Evolutionary conservation across 1,140 invertebrate genomes (phyloP).

Genomic region (Scylla paramamosain): DNA sequence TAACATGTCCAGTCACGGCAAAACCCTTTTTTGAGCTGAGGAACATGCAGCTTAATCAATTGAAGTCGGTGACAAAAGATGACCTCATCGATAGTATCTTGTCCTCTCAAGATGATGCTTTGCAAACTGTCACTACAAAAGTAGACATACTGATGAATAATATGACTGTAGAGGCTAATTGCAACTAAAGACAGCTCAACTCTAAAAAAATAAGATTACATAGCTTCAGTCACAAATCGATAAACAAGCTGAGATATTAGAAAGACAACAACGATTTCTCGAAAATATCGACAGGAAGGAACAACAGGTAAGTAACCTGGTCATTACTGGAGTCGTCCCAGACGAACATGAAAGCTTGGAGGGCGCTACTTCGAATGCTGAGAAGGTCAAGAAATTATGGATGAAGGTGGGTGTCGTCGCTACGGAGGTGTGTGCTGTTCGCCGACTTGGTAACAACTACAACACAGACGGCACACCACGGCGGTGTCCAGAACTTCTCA

Average conservation of each 20-base stretch:
- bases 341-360: background rate
- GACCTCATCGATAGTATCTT: constrained; percentile 1
- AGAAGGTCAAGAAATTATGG: background rate
- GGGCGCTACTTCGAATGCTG: background rate
- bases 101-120: background rate
- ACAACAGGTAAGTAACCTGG: background rate
- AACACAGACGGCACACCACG: no score
- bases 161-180: background rate
- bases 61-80: constrained; percentile 16
- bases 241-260: no score
- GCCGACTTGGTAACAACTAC: no score
- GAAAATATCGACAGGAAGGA: background rate
- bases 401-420: no score
- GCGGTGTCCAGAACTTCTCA: no score
- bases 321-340: background rate
- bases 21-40: background rate
- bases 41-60: background rate
- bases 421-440: no score
- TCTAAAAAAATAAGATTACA: no score
- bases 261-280: no score
- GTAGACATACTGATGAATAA: background rate
- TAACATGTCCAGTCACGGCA: background rate
- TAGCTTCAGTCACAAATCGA: background rate
- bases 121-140: constrained; percentile 7
- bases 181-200: background rate